phyloP scores from a whole-genome alignment of 2,888 invertebrate species.

The Teleiodes luculella region DNA sequence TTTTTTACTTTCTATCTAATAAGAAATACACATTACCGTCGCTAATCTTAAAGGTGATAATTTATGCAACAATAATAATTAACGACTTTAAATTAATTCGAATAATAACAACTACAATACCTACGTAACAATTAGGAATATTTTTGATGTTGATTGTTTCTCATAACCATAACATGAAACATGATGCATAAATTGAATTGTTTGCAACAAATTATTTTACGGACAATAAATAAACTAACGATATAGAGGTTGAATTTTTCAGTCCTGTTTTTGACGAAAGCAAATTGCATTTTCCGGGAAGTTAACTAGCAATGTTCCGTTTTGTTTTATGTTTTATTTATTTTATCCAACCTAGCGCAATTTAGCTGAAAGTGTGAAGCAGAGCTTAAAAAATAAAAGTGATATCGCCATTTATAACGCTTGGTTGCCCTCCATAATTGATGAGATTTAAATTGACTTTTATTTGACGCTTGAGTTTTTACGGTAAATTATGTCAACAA shows the following conservation, averaged over 20 bases:
- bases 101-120: too few species aligned
- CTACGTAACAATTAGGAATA: too few species aligned
- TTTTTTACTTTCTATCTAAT: too few species aligned
- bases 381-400: not conserved
- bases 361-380: conserved; percentile 11
- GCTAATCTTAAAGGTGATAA: too few species aligned
- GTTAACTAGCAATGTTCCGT: not conserved
- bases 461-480: too few species aligned
- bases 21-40: too few species aligned
- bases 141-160: too few species aligned
- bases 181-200: too few species aligned
- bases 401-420: not conserved
- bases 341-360: not conserved
- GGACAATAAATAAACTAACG: not conserved
- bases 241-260: conserved; percentile 9
- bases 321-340: not conserved
- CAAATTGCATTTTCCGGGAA: not conserved
- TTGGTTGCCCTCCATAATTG: not conserved
- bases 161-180: too few species aligned
- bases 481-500: not conserved
- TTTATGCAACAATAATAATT: too few species aligned
- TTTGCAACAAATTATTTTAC: too few species aligned
- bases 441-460: not conserved
- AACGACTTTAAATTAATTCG: too few species aligned
- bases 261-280: conserved; percentile 6